These are phyloP conservation scores for Rugalucina vietnamica DNA, from an alignment of 2,888 invertebrate genomes.

Conservation along the genomic window DNA sequence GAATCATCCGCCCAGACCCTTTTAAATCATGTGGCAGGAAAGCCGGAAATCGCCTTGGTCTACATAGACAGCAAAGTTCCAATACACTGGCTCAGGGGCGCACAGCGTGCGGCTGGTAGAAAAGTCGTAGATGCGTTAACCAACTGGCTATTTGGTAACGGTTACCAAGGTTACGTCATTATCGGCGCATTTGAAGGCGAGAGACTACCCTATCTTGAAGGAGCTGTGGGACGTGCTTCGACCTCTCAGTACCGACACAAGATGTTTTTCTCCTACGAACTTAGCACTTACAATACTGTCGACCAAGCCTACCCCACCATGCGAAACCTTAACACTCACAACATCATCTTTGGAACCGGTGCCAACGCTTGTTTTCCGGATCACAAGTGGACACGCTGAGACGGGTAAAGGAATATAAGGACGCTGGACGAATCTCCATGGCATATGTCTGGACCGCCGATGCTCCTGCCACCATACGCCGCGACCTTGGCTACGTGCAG, in stretches of 20 bases:
- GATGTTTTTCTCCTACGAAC: too few species aligned
- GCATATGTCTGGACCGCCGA: slow-evolving; percentile 19
- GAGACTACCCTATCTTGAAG: not conserved
- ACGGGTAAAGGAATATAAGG: slow-evolving; percentile 2
- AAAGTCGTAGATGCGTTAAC: not conserved
- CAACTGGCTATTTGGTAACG: not conserved
- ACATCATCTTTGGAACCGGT: slow-evolving; percentile 20
- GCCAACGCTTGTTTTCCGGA: not conserved
- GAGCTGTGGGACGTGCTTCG: not conserved
- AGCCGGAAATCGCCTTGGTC: not conserved
- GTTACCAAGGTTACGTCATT: slow-evolving; percentile 18
- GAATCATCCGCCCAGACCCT: not conserved
- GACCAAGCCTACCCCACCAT: too few species aligned
- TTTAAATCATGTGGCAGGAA: not conserved
- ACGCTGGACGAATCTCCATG: not conserved
- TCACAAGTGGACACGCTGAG: not conserved
- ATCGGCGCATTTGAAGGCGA: slow-evolving; percentile 12
- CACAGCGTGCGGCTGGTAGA: slow-evolving; percentile 2
- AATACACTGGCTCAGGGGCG: not conserved
- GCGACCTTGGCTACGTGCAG: slow-evolving; percentile 15
- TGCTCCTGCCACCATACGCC: not conserved
- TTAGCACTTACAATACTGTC: too few species aligned
- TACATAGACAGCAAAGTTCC: slow-evolving; percentile 23
- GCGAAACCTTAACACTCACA: too few species aligned
- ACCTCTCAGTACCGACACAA: not conserved